Evolutionary conservation across 30 jellyfish, hydroid and myxozoan species (phyloP), one percentile per base, ranked within the genome.

Genomic region (Morbakka virulenta): DNA sequence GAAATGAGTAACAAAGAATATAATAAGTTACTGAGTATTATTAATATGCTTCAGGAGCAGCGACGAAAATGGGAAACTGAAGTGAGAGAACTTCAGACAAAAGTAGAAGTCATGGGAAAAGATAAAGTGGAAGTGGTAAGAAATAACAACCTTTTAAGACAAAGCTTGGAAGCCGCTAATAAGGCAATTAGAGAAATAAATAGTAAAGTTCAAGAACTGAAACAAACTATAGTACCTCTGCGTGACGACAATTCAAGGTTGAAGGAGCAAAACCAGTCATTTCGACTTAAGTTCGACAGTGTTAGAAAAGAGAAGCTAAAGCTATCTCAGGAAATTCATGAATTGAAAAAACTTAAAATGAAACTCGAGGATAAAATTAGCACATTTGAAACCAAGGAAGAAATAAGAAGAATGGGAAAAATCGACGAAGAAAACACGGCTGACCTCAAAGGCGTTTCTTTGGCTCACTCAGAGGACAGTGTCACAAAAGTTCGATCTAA

Each of bases 91-190:
- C 50, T 87, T 36, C 67, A 77, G 68, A 80, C 47, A 17, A 81
- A 93, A 65, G 50, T 81, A 9, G 90, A 77, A 57, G 88, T 53
- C 12, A 51, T 87, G 20, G 68, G 71, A 1, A 78, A 80, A 48
- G 80, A 53, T 61, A 87, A 87, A 23, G 52, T 77, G 68, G 95
- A 85, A 57, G 62, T 93, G 35, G 68, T 80, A 3, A 95, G 72
- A 27, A 90, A 93, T 28, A 93, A 93, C 77, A 76, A 80, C 25
- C 88, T 93, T 35, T 64, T 93, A 48, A 66, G 99, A 13, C 79
- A 85, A 52, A 93, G 99, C 32, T 84, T 93, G 2, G 96, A 93
- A 57, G 99, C 96, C 21, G 99, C 99, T 33, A 93, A 93, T 84
- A 83, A 81, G 28, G 99, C 99, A 1, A 93, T 93, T 57, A 86